Evolutionary conservation across 2,797 vertebrate species (phyloP).

Genomic region (Oophaga sylvatica): DNA sequence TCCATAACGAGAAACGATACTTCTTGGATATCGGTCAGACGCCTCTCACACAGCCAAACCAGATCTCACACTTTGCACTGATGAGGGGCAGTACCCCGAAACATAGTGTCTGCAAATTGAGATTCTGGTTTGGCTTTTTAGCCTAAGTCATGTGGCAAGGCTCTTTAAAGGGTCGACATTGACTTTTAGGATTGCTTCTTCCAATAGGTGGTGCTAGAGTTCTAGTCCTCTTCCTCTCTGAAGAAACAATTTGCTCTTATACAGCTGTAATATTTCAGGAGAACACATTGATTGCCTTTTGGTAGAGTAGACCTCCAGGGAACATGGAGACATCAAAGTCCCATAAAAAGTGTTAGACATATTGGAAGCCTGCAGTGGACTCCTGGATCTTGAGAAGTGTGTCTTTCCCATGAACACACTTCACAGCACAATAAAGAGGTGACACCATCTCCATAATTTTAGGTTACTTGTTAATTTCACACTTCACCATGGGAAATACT

Average conservation of each 20-base stretch:
- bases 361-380: not conserved
- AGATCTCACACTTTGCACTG: too few species aligned
- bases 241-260: not conserved
- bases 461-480: constrained; percentile 15
- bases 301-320: not conserved
- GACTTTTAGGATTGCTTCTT: too few species aligned
- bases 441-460: constrained; percentile 16
- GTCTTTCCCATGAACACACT: constrained; percentile 37
- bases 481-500: not conserved
- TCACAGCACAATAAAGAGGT: constrained; percentile 13
- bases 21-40: too few species aligned
- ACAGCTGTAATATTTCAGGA: not conserved
- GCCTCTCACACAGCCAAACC: too few species aligned
- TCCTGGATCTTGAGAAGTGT: not conserved
- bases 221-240: too few species aligned
- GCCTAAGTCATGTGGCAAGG: too few species aligned
- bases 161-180: too few species aligned
- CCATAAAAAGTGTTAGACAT: not conserved
- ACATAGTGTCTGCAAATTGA: too few species aligned
- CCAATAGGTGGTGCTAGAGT: too few species aligned
- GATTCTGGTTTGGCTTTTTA: too few species aligned
- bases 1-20: too few species aligned
- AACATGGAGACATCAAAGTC: not conserved
- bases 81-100: too few species aligned
- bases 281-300: not conserved